A percentile compares a stretch with the other conserved stretches of the same genome.
These are phyloP conservation scores for Prunella himalayana DNA, from an alignment of 2,113 vertebrate species.

Conservation along the genomic window DNA sequence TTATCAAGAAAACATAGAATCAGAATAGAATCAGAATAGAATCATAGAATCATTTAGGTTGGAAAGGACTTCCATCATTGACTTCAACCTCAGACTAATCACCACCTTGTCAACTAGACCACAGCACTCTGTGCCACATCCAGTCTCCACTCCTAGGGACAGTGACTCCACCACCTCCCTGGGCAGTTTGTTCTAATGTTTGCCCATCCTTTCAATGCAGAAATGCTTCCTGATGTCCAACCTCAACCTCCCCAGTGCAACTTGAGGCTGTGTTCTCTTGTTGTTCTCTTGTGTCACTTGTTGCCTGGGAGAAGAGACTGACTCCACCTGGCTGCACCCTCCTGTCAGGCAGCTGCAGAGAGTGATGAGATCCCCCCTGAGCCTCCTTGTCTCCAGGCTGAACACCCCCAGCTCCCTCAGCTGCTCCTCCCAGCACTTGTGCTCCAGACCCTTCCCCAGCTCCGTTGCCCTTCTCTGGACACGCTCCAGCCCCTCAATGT, in stretches of 20 bases:
- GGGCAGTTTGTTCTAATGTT: not conserved
- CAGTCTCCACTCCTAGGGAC: too few species aligned
- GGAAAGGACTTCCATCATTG: not conserved
- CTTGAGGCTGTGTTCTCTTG: not conserved
- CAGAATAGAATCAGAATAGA: not conserved
- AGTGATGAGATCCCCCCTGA: rapidly evolving
- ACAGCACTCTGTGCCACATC: not conserved
- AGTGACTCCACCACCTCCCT: not conserved
- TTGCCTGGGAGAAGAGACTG: rapidly evolving
- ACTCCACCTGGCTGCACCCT: not conserved
- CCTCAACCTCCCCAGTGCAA: not conserved
- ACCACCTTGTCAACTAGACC: not conserved
- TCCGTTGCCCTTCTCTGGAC: not conserved
- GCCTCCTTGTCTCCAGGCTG: not conserved
- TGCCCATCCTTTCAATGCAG: not conserved
- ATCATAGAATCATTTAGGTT: not conserved
- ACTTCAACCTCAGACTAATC: not conserved
- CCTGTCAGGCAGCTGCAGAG: not conserved
- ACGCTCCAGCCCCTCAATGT: not conserved
- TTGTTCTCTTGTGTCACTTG: rapidly evolving
- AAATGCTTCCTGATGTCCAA: not conserved
- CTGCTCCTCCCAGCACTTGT: not conserved
- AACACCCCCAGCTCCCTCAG: not conserved
- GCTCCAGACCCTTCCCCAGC: not conserved
- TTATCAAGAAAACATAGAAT: not conserved